Evolutionary conservation across 2,888 invertebrate genomes (phyloP).

Genomic region (Heliothis peltigera): DNA sequence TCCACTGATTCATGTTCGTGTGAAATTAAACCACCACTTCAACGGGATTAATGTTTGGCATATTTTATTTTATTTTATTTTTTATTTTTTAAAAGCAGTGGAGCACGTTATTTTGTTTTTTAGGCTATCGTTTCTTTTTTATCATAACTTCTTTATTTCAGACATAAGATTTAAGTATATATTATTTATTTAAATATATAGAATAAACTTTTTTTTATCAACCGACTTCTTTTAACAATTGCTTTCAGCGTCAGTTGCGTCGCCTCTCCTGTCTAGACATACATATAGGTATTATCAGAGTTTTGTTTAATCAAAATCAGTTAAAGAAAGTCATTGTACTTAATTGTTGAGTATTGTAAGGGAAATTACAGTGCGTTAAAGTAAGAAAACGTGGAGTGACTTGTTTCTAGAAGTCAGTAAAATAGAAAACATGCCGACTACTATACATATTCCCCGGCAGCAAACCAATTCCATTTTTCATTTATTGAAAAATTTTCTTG

Average conservation of each 20-base stretch:
- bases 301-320: too few relatives aligned
- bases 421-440: slow-evolving; percentile 55
- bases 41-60: not conserved
- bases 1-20: slow-evolving; percentile 45
- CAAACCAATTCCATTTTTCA: slow-evolving; percentile 80
- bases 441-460: slow-evolving; percentile 62
- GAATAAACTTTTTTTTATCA: too few relatives aligned
- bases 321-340: too few relatives aligned
- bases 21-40: slow-evolving; percentile 21
- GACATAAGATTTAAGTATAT: too few relatives aligned
- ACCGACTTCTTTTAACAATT: too few relatives aligned
- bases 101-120: not conserved
- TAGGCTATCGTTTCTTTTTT: slow-evolving; percentile 8
- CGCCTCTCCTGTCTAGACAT: too few relatives aligned
- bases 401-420: slow-evolving; percentile 24
- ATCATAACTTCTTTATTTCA: slow-evolving; percentile 4
- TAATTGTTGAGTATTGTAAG: slow-evolving; percentile 27
- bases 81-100: slow-evolving; percentile 2
- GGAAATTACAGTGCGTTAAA: slow-evolving; percentile 14
- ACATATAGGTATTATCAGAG: too few relatives aligned
- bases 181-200: too few relatives aligned
- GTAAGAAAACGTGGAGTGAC: slow-evolving; percentile 2
- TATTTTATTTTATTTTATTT: not conserved
- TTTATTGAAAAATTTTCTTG: slow-evolving; percentile 77
- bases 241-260: too few relatives aligned